These are phyloP conservation scores for Platichthys stellatus DNA, from an alignment of 2,113 vertebrate species.

Conservation along the genomic window DNA sequence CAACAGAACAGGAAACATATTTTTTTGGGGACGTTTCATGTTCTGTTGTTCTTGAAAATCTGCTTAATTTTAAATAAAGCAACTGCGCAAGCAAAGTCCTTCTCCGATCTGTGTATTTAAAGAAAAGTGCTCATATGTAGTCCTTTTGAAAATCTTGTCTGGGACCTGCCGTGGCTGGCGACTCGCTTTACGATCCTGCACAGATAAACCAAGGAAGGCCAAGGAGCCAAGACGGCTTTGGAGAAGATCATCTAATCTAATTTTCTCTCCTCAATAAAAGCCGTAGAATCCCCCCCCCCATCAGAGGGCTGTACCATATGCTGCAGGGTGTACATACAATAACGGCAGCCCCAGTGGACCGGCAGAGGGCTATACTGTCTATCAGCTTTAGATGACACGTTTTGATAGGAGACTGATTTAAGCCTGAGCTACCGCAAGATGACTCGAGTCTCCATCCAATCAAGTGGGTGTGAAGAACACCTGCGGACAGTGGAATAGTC, in stretches of 20 bases:
- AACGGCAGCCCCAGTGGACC: constrained; percentile 56
- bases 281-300: constrained; percentile 47
- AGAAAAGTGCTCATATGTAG: neutral
- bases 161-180: neutral
- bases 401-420: constrained; percentile 78
- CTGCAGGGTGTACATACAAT: constrained; percentile 75
- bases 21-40: no score
- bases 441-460: constrained; percentile 79
- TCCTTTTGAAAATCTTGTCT: constrained; percentile 6
- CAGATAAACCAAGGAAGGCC: constrained; percentile 31
- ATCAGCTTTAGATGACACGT: constrained; percentile 81
- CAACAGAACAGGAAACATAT: neutral
- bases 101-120: neutral
- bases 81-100: neutral
- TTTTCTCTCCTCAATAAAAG: constrained; percentile 68
- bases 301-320: constrained; percentile 68
- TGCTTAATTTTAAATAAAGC: neutral
- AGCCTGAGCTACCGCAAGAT: constrained; percentile 70
- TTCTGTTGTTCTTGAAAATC: no score
- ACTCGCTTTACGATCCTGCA: constrained; percentile 38
- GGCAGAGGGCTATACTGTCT: constrained; percentile 71
- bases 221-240: constrained; percentile 25
- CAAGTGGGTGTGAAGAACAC: constrained; percentile 75
- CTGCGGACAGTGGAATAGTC: constrained; percentile 79
- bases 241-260: constrained; percentile 67